These are phyloP conservation scores for Chlamydotis undulata DNA, from an alignment of 2,113 vertebrate species.

Conservation along the genomic window DNA sequence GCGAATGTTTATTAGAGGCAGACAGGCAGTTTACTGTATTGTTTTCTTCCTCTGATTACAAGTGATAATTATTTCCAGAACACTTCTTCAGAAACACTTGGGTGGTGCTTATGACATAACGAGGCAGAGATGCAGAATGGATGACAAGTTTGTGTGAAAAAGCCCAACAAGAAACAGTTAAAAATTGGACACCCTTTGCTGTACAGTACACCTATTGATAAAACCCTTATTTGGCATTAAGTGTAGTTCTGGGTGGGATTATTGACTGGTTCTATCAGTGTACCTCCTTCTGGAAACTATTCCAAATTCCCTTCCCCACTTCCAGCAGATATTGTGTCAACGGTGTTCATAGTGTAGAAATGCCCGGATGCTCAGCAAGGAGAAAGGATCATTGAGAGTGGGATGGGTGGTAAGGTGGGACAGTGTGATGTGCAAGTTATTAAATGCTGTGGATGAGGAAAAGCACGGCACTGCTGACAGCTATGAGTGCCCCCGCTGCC, in stretches of 20 bases:
- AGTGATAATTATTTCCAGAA: slow-evolving; percentile 18
- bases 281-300: neutral
- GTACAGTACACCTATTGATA: neutral
- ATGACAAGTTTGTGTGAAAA: neutral
- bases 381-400: neutral
- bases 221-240: neutral
- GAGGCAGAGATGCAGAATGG: neutral
- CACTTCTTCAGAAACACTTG: neutral
- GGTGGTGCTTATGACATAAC: slow-evolving; percentile 9
- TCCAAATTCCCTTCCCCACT: neutral
- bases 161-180: neutral
- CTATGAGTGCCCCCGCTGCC: neutral
- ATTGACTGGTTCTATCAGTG: neutral
- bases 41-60: neutral
- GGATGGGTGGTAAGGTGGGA: neutral
- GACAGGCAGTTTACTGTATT: neutral
- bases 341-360: neutral
- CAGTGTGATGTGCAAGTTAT: neutral
- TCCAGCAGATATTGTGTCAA: neutral
- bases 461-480: neutral
- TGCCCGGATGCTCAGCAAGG: accelerated
- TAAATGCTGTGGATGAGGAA: neutral
- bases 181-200: neutral
- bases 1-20: neutral
- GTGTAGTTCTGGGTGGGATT: neutral